Base-by-base conservation (phyloP, 2,888 invertebrate genomes). In the Rotaria macrura region DNA sequence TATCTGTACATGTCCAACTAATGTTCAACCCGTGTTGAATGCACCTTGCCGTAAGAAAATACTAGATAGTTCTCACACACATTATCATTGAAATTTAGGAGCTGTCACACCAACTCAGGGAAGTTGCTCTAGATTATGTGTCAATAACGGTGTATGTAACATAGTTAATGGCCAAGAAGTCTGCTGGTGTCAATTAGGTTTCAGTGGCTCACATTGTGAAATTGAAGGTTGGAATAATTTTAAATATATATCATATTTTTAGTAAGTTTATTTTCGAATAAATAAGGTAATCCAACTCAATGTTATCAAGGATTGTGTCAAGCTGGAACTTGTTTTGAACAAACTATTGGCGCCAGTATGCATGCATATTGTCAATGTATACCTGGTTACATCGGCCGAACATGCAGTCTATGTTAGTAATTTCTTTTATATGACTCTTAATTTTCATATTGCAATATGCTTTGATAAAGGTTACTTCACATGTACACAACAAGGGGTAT, bases 151-250 rank as follows among this genome's bases (percentile, higher is more conserved):
- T 6, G 84, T 87, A 65, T 87, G 87, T 79, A 87, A 88, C 79
- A 87, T 87, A 65, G 86, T 88, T 12, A 88, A 88, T 54, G 88
- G 88, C 10, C 84, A 84, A 54, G 87, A 86, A 65, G 87, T 87
- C 40, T 88, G 88, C 84, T 87, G 87, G 49, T 88, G 88, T 85
- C 84, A 72, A n/a, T 74, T 43, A 23, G 88, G 87, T 20, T 72
- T 87, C 9, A 87, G 87, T 79, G 88, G 88, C 12, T 65, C 72
- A 1, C 79, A 86, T 38, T 88, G 88, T 85, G 87, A 88, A 74
- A 65, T 65, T 34, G 34, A 65, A 65, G 65, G 65, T 65, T 54
- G 20, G 0, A 29, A 17, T 6, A 3, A 10, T 5, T 65, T 34
- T 65, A 47, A 17, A 29, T 34, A 14, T 29, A 10, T 12, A 5